Base-by-base conservation (phyloP, 2,113 vertebrate genomes). In the Spea bombifrons region DNA sequence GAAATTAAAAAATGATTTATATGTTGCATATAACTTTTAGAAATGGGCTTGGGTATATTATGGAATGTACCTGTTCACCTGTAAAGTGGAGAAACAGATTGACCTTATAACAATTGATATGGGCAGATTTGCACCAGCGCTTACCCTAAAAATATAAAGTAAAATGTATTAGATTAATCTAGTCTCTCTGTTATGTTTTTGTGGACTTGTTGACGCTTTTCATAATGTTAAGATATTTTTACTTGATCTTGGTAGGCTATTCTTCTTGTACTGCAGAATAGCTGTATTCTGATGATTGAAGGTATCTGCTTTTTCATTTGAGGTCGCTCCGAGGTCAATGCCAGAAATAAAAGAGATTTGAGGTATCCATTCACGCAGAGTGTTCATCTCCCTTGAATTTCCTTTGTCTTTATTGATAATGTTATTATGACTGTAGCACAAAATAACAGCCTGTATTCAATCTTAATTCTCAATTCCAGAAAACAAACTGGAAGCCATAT, bases 381-480 rank as follows among this genome's bases (percentile, higher is more conserved):
- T 48, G 49, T 45, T 47, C 50, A 59, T 71, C 64, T 59, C 78
- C 46, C 15, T 57, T 59, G 52, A 80, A 67, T 16, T 80, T 61
- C 65, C 64, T 80, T 80, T 80, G 46, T 5, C 65, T 80, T 80
- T 73, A 73, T 57, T 74, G 78, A 74, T 73, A 73, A 73, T 80
- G 53, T 61, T 80, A 80, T 80, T 80, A 68, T 7, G 71, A 74
- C 78, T 65, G 44, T 46, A 61, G 45, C 46, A 74, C 71, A 49
- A 67, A 74, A 67, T 68, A 59, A 48, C 76, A 78, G 71, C 57
- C 49, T 66, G 44, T 47, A 66, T 64, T 79, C 43, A 73, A 79
- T 79, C 77, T 79, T 73, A 57, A 73, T 68, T 79, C 77, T 73
- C 67, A 47, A 73, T 50, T 59, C 43, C 45, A 80, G 17, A 8